A percentile compares a stretch with the other conserved stretches of the same genome.
phyloP scores from a whole-genome alignment of 2,113 vertebrate genomes.

The Oxyruncus cristatus region DNA sequence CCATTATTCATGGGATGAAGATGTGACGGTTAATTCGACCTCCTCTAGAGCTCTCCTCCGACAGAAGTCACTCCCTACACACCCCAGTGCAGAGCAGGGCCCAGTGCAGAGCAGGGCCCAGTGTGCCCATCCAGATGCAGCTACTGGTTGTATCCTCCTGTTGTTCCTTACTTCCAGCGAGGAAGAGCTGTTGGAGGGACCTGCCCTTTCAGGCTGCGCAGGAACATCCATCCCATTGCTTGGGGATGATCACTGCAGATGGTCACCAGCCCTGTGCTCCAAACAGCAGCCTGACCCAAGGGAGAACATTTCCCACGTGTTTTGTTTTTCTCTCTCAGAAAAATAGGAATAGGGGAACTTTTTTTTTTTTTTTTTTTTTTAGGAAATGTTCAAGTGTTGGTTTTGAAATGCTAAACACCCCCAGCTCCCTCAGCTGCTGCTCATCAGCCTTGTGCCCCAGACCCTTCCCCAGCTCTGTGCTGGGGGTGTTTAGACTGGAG shows the following conservation, averaged over 20 bases:
- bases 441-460: neutral
- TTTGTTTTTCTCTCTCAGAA: neutral
- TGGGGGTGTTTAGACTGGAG: neutral
- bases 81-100: accelerated
- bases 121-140: neutral
- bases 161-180: neutral
- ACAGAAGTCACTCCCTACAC: neutral
- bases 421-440: neutral
- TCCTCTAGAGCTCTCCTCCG: neutral
- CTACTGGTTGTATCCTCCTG: neutral
- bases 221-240: neutral
- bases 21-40: neutral
- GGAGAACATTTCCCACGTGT: neutral
- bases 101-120: no score
- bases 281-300: constrained; percentile 10
- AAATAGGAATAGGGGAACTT: neutral
- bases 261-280: neutral
- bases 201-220: neutral
- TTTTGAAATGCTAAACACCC: neutral
- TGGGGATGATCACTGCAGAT: neutral
- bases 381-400: neutral
- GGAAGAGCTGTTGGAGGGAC: neutral
- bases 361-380: neutral
- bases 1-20: neutral
- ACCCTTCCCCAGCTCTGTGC: neutral